phyloP scores from a whole-genome alignment of 2,888 invertebrate species.

The Protonemura montana region DNA sequence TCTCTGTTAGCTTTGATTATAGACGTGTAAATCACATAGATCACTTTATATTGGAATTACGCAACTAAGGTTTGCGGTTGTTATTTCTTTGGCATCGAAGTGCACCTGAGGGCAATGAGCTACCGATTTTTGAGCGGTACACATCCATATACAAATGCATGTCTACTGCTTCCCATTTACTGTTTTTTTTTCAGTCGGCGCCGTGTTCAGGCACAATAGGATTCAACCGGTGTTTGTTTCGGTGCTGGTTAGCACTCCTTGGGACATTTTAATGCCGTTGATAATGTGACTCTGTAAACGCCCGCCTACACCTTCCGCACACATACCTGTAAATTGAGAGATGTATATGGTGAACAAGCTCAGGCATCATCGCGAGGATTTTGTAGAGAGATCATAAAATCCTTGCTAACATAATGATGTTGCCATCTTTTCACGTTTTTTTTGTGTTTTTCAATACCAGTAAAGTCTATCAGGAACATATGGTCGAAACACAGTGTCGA shows the following conservation, averaged over 20 bases:
- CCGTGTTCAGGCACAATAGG: neutral
- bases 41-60: neutral
- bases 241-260: neutral
- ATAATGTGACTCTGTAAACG: neutral
- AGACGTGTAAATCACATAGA: neutral
- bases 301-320: neutral
- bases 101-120: neutral
- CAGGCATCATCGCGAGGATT: neutral
- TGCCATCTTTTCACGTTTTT: neutral
- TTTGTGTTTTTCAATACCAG: neutral
- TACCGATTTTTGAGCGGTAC: neutral
- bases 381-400: neutral
- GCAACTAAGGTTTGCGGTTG: neutral
- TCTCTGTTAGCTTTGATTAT: slow-evolving; percentile 7
- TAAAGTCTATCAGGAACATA: neutral
- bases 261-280: neutral
- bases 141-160: neutral
- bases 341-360: neutral
- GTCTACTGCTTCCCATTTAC: neutral
- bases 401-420: neutral
- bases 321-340: neutral
- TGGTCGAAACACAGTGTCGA: neutral
- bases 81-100: neutral
- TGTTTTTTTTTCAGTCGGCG: neutral
- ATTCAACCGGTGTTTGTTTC: neutral